Evolutionary conservation across 2,113 vertebrate genomes (phyloP).

Genomic region (Pholis gunnellus): DNA sequence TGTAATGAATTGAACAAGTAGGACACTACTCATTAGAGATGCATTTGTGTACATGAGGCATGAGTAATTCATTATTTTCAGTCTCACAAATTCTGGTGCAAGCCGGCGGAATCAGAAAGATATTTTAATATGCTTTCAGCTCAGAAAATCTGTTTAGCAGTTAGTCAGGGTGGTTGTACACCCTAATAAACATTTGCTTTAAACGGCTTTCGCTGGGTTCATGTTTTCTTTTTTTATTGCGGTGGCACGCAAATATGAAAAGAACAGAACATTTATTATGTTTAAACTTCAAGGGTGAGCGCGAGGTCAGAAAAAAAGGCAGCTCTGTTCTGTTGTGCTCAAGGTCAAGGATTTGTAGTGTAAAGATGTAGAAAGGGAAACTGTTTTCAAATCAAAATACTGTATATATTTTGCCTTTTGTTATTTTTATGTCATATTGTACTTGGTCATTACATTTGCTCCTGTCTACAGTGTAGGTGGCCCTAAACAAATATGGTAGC

Average conservation of each 20-base stretch:
- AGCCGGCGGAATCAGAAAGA: slow-evolving; percentile 48
- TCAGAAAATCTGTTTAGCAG: slow-evolving; percentile 56
- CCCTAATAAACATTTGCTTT: slow-evolving; percentile 51
- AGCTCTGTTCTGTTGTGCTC: slow-evolving; percentile 1
- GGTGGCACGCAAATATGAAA: slow-evolving; percentile 26
- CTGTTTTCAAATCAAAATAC: neutral
- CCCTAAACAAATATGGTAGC: slow-evolving; percentile 5
- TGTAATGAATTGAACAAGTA: slow-evolving; percentile 79
- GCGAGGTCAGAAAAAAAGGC: slow-evolving; percentile 6
- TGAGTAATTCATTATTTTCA: slow-evolving; percentile 64
- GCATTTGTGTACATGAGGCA: slow-evolving; percentile 61
- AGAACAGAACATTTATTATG: slow-evolving; percentile 4
- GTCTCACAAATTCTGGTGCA: slow-evolving; percentile 40
- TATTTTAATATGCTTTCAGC: slow-evolving; percentile 54
- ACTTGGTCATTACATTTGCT: neutral
- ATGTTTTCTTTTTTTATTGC: slow-evolving; percentile 26
- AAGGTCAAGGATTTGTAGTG: neutral
- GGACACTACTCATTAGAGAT: slow-evolving; percentile 78
- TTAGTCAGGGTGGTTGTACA: slow-evolving; percentile 43
- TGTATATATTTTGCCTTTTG: neutral
- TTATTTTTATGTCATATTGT: neutral
- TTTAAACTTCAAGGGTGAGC: slow-evolving; percentile 25
- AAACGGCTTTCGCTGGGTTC: slow-evolving; percentile 32
- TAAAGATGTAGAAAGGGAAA: slow-evolving; percentile 2
- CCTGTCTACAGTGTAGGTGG: neutral